Percentiles rank a stretch among this genome's conserved stretches.
phyloP scores from a whole-genome alignment of 2,113 vertebrate species.

The Calidris pygmaea region DNA sequence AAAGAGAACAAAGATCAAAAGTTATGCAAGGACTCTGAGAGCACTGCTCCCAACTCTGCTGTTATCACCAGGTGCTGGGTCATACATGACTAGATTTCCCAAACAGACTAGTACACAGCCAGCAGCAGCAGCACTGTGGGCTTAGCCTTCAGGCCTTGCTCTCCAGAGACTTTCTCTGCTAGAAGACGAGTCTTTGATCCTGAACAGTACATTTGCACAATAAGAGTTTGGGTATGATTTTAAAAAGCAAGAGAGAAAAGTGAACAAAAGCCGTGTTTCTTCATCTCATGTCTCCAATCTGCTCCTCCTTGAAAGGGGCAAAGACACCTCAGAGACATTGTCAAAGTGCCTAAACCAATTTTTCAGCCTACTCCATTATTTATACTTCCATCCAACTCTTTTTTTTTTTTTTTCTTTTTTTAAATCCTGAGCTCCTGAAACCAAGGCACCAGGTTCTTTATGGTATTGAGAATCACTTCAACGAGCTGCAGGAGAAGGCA shows the following conservation, averaged over 20 bases:
- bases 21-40: background rate
- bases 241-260: slow-evolving; percentile 2
- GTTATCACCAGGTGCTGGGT: background rate
- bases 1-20: background rate
- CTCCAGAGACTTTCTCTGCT: slow-evolving; percentile 21
- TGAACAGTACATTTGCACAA: slow-evolving; percentile 40
- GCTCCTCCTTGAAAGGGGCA: slow-evolving; percentile 19
- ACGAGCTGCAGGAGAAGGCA: background rate
- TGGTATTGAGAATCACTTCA: background rate
- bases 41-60: background rate
- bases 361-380: slow-evolving; percentile 34
- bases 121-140: background rate
- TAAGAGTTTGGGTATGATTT: background rate
- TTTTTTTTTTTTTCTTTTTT: too few species aligned
- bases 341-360: slow-evolving; percentile 14
- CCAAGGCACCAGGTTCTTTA: background rate
- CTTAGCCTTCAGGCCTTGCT: slow-evolving; percentile 37
- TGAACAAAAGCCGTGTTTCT: slow-evolving; percentile 16
- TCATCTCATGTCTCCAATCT: slow-evolving; percentile 6
- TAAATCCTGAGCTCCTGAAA: slow-evolving; percentile 5
- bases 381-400: background rate
- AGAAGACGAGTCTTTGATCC: slow-evolving; percentile 14
- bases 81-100: background rate
- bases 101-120: background rate
- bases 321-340: background rate